A percentile compares a stretch with the other conserved stretches of the same genome.
Evolutionary conservation across 2,113 vertebrate species (phyloP).

Genomic region (Haemorhous mexicanus): DNA sequence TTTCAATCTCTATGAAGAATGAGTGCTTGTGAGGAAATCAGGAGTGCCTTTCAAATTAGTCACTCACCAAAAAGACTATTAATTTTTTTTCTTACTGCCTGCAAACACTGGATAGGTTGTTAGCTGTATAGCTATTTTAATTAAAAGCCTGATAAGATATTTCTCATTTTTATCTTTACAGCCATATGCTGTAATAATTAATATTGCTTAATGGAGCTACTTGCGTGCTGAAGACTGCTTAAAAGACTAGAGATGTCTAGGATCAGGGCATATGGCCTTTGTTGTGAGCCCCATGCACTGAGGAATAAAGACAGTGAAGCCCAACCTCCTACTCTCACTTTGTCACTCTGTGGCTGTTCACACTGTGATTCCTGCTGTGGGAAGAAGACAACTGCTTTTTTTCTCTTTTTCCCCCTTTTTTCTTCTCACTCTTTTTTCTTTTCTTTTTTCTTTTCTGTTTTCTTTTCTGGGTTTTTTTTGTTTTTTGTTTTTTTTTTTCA

Average conservation of each 20-base stretch:
- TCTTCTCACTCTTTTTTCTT: accelerated
- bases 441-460: too few species aligned
- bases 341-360: conserved; percentile 23
- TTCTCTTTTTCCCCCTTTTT: too few species aligned
- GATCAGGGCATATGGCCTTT: conserved; percentile 40
- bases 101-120: background rate
- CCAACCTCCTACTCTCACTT: conserved; percentile 30
- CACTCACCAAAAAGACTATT: background rate
- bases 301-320: conserved; percentile 22
- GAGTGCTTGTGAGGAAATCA: background rate
- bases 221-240: conserved; percentile 7
- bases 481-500: background rate
- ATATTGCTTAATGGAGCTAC: conserved; percentile 7
- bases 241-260: conserved; percentile 21
- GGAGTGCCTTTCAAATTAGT: background rate
- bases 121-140: background rate
- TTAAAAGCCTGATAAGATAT: background rate
- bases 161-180: conserved; percentile 1
- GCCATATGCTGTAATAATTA: conserved; percentile 11
- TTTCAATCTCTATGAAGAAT: background rate
- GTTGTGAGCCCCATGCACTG: conserved; percentile 4
- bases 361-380: conserved; percentile 6
- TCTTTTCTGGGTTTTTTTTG: background rate
- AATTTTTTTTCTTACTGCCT: background rate
- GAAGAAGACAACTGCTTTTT: conserved; percentile 37